Conservation (phyloP, 2,113 vertebrate species). For the Lontra canadensis region DNA sequence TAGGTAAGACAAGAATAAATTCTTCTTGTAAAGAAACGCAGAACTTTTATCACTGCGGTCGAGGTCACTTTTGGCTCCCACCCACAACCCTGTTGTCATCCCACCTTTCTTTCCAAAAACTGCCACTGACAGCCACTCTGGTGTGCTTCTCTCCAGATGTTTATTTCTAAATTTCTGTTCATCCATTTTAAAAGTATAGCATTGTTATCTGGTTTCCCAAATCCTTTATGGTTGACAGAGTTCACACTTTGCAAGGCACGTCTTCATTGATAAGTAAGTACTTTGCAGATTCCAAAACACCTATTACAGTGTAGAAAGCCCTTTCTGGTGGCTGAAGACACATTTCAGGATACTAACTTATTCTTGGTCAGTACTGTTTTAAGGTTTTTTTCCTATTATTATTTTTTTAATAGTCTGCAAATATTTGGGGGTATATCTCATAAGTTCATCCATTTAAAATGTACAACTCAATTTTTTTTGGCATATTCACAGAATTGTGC, state of each 20-base stretch:
- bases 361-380: background rate
- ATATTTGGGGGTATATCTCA: background rate
- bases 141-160: background rate
- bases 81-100: background rate
- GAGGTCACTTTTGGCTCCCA: background rate
- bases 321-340: background rate
- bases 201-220: background rate
- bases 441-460: background rate
- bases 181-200: background rate
- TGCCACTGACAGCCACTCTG: no score
- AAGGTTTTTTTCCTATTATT: background rate
- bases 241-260: background rate
- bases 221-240: background rate
- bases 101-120: background rate
- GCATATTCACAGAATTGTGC: background rate
- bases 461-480: background rate
- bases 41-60: background rate
- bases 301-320: background rate
- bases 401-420: background rate
- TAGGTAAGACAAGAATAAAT: background rate
- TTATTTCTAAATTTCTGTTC: background rate
- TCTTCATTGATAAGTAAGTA: background rate
- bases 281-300: background rate
- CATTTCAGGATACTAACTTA: background rate
- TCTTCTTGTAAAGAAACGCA: conserved; percentile 12